Base-by-base conservation (phyloP, 2,888 invertebrate genomes). In the Parthenolecanium corni region DNA sequence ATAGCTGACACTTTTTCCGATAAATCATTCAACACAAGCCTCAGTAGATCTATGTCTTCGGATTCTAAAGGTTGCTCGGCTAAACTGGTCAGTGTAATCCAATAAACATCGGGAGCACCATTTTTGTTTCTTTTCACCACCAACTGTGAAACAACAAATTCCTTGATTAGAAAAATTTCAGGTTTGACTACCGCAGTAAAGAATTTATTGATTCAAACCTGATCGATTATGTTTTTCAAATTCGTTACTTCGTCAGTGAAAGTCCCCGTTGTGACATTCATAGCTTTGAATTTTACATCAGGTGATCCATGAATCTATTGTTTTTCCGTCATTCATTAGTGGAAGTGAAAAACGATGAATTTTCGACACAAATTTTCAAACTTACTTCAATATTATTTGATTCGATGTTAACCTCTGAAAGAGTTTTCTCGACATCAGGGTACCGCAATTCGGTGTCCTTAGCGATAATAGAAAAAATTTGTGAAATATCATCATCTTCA, bases 1-100 rank as follows among this genome's bases (percentile, higher is more conserved):
- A 69, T 72, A 16, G 73, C 78, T 53, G 73, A 73, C 65, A 82
- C 80, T 1, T 80, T 80, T 12, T 73, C 70, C 58, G 77, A 78
- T 21, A 85, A 70, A 0, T 77, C 75, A 58, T 70, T 70, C 12
- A 76, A 66, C 25, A 72, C 74, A 70, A 76, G 76, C 73, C 80
- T 78, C 21, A 86, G 71, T 16, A 85, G 77, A 69, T 80, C 78
- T 0, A 86, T 83, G 70, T 81, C 80, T 52, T 84, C 84, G 71
- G 86, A 80, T 62, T 76, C 74, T 70, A 85, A 82, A 16, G 80
- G 76, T 20, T 86, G 72, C 11, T 81, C 76, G 69, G 82, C 82
- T 21, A 86, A 75, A 11, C 81, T 79, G 46, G 77, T 74, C 67
- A 84, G 75, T 65, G 81, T 79, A 68, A 86, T 77, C 81, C 83